Conservation (phyloP, 2,888 invertebrate species). For the Lapara coniferarum region DNA sequence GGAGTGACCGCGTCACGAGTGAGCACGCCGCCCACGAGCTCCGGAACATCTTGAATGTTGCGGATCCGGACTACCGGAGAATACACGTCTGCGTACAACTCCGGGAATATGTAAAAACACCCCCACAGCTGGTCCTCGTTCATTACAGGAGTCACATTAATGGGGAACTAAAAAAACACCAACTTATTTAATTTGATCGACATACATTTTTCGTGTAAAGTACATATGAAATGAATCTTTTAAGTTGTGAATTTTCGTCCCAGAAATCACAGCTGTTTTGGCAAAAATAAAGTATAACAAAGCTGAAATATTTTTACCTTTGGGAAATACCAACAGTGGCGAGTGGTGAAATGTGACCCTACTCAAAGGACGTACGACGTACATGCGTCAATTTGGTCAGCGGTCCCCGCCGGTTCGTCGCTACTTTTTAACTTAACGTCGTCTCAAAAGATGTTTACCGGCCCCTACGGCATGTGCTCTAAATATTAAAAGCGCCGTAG, state of each 20-base stretch:
- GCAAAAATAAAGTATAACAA: slow-evolving; percentile 43
- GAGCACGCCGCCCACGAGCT: slow-evolving; percentile 72
- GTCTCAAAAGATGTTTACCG: slow-evolving; percentile 44
- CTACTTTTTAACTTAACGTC: slow-evolving; percentile 44
- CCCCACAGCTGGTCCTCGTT: slow-evolving; percentile 74
- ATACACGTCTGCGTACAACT: slow-evolving; percentile 63
- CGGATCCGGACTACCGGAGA: slow-evolving; percentile 64
- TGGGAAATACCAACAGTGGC: slow-evolving; percentile 45
- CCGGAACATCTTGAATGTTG: slow-evolving; percentile 55
- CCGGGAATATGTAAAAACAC: slow-evolving; percentile 73
- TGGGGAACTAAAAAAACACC: slow-evolving; percentile 59
- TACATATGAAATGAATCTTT: slow-evolving; percentile 12
- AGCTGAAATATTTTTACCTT: slow-evolving; percentile 46
- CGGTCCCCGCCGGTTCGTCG: slow-evolving; percentile 33
- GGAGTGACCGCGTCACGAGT: slow-evolving; percentile 80
- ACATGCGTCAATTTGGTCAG: slow-evolving; percentile 48
- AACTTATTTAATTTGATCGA: neutral
- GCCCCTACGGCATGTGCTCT: slow-evolving; percentile 38
- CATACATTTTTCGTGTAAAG: neutral
- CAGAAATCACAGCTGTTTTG: slow-evolving; percentile 40
- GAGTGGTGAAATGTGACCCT: slow-evolving; percentile 53
- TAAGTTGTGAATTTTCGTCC: slow-evolving; percentile 22
- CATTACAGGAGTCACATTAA: slow-evolving; percentile 61
- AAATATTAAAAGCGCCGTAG: slow-evolving; percentile 39
- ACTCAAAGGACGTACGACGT: slow-evolving; percentile 44